phyloP scores from a whole-genome alignment of 2,113 vertebrate genomes.

The Jaculus jaculus region DNA sequence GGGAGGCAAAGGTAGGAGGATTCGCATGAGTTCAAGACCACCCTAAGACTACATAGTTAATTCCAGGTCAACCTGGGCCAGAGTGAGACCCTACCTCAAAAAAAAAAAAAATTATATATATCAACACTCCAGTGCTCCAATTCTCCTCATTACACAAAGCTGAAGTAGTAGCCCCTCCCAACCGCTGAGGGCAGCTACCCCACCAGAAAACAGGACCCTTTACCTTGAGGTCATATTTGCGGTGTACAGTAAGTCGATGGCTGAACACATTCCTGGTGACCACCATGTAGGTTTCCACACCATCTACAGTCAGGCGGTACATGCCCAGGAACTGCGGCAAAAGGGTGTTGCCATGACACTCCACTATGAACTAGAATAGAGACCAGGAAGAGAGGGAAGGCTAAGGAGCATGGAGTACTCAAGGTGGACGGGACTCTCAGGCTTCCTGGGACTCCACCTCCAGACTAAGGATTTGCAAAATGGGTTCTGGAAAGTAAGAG shows the following conservation, averaged over 20 bases:
- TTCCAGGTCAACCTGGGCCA: no score
- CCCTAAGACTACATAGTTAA: no score
- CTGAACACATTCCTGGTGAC: slow-evolving; percentile 98
- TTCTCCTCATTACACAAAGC: accelerated
- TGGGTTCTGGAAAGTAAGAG: neutral
- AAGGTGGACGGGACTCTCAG: neutral
- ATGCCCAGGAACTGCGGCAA: slow-evolving; percentile 98
- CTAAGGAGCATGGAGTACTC: neutral
- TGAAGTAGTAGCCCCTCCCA: accelerated
- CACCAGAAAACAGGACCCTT: neutral
- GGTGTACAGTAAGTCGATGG: slow-evolving; percentile 94
- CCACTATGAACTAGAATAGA: slow-evolving; percentile 93
- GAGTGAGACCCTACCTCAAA: no score
- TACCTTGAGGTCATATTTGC: slow-evolving; percentile 98
- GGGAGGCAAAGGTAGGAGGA: no score
- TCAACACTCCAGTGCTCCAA: neutral
- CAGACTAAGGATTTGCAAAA: neutral
- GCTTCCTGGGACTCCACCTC: neutral
- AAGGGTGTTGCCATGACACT: slow-evolving; percentile 97
- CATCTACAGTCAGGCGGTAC: slow-evolving; percentile 97
- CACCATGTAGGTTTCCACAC: slow-evolving; percentile 98
- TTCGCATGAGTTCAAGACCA: no score
- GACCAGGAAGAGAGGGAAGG: neutral
- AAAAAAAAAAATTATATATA: neutral
- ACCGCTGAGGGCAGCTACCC: neutral